These are phyloP conservation scores for Cheirogaleus medius DNA, from an alignment of 2,113 vertebrate genomes.

Conservation along the genomic window DNA sequence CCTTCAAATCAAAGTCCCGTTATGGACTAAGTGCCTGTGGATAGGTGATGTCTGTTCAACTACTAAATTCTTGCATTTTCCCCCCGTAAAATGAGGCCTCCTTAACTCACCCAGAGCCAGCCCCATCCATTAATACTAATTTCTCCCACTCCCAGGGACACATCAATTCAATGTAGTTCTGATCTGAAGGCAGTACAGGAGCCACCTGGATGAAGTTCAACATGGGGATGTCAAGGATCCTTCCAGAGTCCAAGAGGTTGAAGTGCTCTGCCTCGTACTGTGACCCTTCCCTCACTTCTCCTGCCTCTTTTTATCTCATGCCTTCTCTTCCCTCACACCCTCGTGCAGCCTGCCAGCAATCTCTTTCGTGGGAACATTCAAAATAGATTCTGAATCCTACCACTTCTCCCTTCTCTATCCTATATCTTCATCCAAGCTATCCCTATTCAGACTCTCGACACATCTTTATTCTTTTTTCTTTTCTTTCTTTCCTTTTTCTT, in stretches of 20 bases:
- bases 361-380: not conserved
- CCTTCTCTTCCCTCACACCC: not conserved
- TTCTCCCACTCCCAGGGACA: not conserved
- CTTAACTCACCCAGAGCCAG: not conserved
- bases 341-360: not conserved
- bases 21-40: not conserved
- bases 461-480: not conserved
- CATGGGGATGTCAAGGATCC: not conserved
- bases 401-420: not conserved
- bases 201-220: not conserved
- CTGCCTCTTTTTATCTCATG: not conserved
- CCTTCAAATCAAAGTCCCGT: not conserved
- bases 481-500: too few relatives aligned
- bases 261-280: not conserved
- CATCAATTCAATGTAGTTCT: not conserved
- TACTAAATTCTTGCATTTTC: not conserved
- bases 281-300: not conserved
- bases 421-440: not conserved
- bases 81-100: not conserved
- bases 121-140: not conserved
- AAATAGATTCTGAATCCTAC: not conserved
- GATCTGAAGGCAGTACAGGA: not conserved
- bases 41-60: not conserved
- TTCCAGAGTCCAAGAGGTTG: not conserved
- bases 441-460: not conserved